These are phyloP conservation scores for Heliconius ethilla DNA, from an alignment of 2,888 invertebrate species.

Conservation along the genomic window DNA sequence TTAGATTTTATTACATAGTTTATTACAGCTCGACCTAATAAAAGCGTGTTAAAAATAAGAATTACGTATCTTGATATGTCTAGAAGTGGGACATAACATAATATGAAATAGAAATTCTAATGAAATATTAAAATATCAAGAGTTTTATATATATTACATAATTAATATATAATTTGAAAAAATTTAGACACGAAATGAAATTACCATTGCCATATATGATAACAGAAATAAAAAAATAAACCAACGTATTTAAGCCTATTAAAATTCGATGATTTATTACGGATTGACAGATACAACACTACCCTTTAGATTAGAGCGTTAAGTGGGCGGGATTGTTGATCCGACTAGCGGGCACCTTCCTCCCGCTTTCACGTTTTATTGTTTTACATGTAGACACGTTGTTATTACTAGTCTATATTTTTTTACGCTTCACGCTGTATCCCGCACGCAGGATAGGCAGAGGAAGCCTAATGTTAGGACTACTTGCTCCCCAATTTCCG, in stretches of 20 bases:
- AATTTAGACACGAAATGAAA: too few species aligned
- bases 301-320: constrained; percentile 52
- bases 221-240: too few species aligned
- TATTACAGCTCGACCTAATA: too few species aligned
- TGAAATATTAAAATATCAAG: neutral
- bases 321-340: constrained; percentile 62
- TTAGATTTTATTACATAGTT: too few species aligned
- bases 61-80: constrained; percentile 9
- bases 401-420: neutral
- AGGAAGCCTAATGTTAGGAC: neutral
- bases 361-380: constrained; percentile 51
- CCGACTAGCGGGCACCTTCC: constrained; percentile 60
- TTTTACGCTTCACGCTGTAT: neutral
- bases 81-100: neutral
- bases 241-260: neutral
- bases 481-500: neutral
- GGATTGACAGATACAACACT: constrained; percentile 45
- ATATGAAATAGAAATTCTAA: neutral
- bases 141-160: neutral
- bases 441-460: neutral
- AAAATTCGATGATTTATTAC: constrained; percentile 45
- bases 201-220: too few species aligned
- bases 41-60: neutral
- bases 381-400: constrained; percentile 25
- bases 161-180: neutral